These are phyloP conservation scores for Lepeophtheirus salmonis DNA, from an alignment of 1,140 invertebrate genomes.

Conservation along the genomic window DNA sequence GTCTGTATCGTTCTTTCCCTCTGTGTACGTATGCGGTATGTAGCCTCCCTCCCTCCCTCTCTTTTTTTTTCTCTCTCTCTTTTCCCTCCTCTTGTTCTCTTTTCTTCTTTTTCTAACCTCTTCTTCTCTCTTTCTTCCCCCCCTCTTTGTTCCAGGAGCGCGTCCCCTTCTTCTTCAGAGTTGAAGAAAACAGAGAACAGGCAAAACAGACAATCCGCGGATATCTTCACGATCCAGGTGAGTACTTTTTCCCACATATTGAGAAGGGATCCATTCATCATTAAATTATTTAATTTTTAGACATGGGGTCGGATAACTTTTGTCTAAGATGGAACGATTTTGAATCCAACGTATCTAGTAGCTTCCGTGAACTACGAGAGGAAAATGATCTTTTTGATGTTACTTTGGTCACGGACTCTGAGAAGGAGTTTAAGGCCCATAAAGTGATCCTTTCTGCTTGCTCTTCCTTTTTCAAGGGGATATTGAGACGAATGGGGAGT, in stretches of 20 bases:
- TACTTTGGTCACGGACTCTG: slow-evolving; percentile 2
- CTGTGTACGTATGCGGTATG: not conserved
- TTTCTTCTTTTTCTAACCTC: not conserved
- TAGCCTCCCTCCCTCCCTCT: slow-evolving; percentile 4
- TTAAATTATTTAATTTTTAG: not conserved
- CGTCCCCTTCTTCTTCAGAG: not conserved
- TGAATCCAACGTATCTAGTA: slow-evolving; percentile 4
- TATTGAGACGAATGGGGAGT: slow-evolving; percentile 47
- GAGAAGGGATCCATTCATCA: not conserved
- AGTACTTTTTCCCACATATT: not conserved
- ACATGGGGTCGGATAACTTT: slow-evolving; percentile 14
- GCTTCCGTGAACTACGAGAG: slow-evolving; percentile 6
- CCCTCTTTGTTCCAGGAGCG: not conserved
- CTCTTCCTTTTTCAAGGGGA: slow-evolving; percentile 49
- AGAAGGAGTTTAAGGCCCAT: slow-evolving; percentile 45
- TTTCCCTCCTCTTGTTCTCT: not conserved
- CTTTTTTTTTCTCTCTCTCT: slow-evolving; percentile 3
- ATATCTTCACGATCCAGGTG: not conserved
- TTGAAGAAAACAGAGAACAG: not conserved
- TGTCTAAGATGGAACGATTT: slow-evolving; percentile 16
- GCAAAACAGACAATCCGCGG: not conserved
- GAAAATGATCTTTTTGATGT: slow-evolving; percentile 16
- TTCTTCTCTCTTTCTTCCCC: not conserved
- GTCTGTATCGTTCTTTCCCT: not conserved
- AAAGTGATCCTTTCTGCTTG: slow-evolving; percentile 51